Conservation (phyloP, 2,113 vertebrate species). For the Helogale parvula region DNA sequence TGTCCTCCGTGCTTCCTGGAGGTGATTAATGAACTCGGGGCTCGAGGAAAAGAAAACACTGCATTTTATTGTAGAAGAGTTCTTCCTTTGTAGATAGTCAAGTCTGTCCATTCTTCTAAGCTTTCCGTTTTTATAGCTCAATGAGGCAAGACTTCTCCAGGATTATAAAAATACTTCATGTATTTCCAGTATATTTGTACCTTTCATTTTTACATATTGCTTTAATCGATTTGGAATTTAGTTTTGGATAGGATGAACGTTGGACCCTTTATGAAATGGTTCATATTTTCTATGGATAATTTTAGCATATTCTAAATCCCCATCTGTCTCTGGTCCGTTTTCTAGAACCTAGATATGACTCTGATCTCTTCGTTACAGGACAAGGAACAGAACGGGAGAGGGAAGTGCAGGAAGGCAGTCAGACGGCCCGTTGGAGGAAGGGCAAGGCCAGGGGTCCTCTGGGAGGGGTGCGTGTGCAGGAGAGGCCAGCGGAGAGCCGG, state of each 20-base stretch:
- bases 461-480: not conserved
- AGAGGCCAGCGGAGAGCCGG: not conserved
- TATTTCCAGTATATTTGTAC: not conserved
- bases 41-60: not conserved
- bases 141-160: not conserved
- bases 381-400: not conserved
- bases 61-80: not conserved
- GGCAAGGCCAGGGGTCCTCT: not conserved
- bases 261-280: not conserved
- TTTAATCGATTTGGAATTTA: not conserved
- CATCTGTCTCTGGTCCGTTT: not conserved
- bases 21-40: not conserved
- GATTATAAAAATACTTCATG: not conserved
- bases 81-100: not conserved
- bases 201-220: not conserved
- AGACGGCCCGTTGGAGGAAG: fast-evolving
- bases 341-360: not conserved
- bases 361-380: not conserved
- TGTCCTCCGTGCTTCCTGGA: not conserved
- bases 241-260: not conserved
- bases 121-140: conserved; percentile 22
- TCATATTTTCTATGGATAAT: not conserved
- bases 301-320: not conserved
- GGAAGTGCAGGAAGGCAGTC: not conserved
- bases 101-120: conserved; percentile 51